Evolutionary conservation across 1,140 invertebrate species (phyloP).

Genomic region (Marisa cornuarietis): DNA sequence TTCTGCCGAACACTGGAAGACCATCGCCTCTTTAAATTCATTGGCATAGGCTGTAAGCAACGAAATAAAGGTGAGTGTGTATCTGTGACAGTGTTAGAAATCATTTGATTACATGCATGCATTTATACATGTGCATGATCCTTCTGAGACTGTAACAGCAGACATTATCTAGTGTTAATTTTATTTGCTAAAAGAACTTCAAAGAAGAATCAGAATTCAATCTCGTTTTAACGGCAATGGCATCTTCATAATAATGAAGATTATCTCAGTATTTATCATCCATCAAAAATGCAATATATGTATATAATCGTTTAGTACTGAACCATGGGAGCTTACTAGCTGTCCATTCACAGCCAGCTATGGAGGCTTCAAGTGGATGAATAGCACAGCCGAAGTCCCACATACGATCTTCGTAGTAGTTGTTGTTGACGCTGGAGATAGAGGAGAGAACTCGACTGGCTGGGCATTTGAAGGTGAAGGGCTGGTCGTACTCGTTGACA

Average conservation of each 20-base stretch:
- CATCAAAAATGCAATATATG: too few species aligned
- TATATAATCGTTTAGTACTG: too few species aligned
- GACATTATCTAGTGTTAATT: too few species aligned
- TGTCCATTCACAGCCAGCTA: constrained; percentile 23
- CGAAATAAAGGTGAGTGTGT: neutral
- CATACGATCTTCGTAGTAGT: constrained; percentile 29
- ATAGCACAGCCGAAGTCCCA: constrained; percentile 23
- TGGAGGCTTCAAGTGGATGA: neutral
- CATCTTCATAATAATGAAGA: too few species aligned
- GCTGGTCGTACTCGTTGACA: constrained; percentile 29
- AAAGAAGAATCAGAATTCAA: too few species aligned
- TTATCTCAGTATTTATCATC: too few species aligned
- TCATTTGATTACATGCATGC: too few species aligned
- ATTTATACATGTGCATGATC: too few species aligned
- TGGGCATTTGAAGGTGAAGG: constrained; percentile 18
- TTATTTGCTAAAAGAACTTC: too few species aligned
- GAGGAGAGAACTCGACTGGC: constrained; percentile 3
- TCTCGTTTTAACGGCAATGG: too few species aligned
- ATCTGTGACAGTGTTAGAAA: neutral
- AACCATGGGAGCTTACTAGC: too few species aligned
- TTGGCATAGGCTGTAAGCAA: constrained; percentile 18
- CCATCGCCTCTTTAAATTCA: constrained; percentile 16
- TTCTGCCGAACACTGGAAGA: constrained; percentile 25
- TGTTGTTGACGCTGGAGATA: constrained; percentile 27
- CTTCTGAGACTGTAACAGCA: too few species aligned